Base-by-base conservation (phyloP, 2,888 invertebrate species). In the Drosophila crucigera region DNA sequence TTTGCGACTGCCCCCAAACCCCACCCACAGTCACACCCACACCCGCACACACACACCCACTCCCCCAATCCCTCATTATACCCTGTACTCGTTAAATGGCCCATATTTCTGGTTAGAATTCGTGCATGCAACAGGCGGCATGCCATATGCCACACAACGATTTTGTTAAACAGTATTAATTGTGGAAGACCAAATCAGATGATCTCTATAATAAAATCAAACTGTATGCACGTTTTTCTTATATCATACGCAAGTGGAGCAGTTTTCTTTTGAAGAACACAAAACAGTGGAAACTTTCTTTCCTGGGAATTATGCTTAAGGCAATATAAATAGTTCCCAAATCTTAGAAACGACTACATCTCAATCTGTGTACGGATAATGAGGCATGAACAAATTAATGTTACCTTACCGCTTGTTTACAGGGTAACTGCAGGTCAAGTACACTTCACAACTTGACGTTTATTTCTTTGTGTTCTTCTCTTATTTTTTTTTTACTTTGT, bases 401-500 rank as follows among this genome's bases (percentile, higher is more conserved):
- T 43, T 31, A 16, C 50, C 16, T 35, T n/a, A 6, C n/a, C 4
- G 43, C 11, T 30, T 28, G 43, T 6, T 59, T 53, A 65, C 33
- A 76, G 80, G 47, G 63, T 68, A 68, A 47, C 62, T 62, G 37
- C 39, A 1, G 54, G 68, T 72, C 63, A 47, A 47, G 37, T 61
- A 35, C 33, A 33, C 54, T 60, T 33, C 4, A 43, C 11, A 35
- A 53, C 54, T 62, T 37, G n/a, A 60, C 41, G 43, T 56, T 37
- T 52, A 49, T 49, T 52, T 68, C 58, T 59, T 52, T 67, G 58
- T 55, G 50, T 59, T 63, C 65, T 64, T 83, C 69, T 73, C 52
- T 49, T 39, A 72, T 64, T 65, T 63, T 65, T 63, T 73, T 65
- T 73, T 41, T 65, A 76, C 73, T 78, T 80, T 81, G 76, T 76